These are phyloP conservation scores for Trichechus manatus DNA, from an alignment of 2,113 vertebrate genomes.

Conservation along the genomic window DNA sequence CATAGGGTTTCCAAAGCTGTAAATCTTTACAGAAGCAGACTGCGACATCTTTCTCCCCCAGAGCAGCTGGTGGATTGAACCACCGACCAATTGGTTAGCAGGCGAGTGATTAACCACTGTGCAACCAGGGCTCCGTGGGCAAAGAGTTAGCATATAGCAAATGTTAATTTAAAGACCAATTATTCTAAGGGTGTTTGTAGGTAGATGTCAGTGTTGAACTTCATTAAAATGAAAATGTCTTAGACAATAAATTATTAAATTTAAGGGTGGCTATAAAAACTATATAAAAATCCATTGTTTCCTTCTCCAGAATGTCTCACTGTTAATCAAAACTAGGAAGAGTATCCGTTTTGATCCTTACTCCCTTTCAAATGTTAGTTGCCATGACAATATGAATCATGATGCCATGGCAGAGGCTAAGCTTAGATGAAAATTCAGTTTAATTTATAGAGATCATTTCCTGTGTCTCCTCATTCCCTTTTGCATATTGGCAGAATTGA, in stretches of 20 bases:
- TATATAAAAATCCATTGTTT: constrained; percentile 55
- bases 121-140: neutral
- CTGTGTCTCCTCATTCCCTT: constrained; percentile 42
- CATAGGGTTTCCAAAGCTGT: no score
- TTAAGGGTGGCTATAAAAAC: neutral
- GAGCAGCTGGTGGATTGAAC: no score
- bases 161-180: neutral
- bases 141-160: neutral
- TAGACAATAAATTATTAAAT: constrained; percentile 49
- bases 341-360: constrained; percentile 62
- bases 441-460: constrained; percentile 52
- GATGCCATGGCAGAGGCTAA: constrained; percentile 67
- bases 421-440: constrained; percentile 69
- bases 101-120: neutral
- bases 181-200: neutral
- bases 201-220: constrained; percentile 25
- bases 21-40: no score
- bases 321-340: constrained; percentile 71
- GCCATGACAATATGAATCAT: constrained; percentile 62
- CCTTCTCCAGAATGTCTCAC: neutral
- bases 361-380: constrained; percentile 72
- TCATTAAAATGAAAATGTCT: constrained; percentile 45
- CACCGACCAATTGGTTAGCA: neutral
- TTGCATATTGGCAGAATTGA: constrained; percentile 64
- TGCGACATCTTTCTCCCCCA: no score